phyloP scores from a whole-genome alignment of 1,140 invertebrate genomes.

The Euglossa dilemma region DNA sequence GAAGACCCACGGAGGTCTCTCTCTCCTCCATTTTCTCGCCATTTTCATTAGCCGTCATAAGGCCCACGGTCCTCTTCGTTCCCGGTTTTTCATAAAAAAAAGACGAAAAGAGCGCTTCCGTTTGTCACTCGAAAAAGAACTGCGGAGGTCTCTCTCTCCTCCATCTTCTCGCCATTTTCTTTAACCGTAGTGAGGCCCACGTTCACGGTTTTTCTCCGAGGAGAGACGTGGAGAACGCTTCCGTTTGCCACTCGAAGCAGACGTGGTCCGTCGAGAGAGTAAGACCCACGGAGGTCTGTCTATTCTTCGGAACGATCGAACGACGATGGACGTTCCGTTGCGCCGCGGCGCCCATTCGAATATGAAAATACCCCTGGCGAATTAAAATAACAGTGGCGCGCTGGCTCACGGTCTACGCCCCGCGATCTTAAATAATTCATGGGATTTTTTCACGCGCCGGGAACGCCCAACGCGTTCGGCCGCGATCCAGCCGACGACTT shows the following conservation, averaged over 20 bases:
- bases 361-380: constrained; percentile 74
- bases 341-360: constrained; percentile 66
- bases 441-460: constrained; percentile 50
- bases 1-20: too few relatives aligned
- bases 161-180: too few relatives aligned
- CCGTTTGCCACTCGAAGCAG: constrained; percentile 59
- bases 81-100: too few relatives aligned
- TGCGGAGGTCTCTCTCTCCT: too few relatives aligned
- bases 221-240: constrained; percentile 42
- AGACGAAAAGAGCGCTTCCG: too few relatives aligned
- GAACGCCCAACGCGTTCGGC: constrained; percentile 26
- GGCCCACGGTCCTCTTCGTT: too few relatives aligned
- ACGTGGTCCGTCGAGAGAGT: constrained; percentile 31
- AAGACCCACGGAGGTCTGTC: constrained; percentile 52
- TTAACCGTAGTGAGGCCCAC: too few relatives aligned
- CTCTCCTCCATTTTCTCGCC: too few relatives aligned
- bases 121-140: too few relatives aligned
- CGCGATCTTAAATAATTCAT: constrained; percentile 76
- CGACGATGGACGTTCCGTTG: constrained; percentile 60
- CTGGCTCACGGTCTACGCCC: constrained; percentile 30
- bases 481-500: background rate
- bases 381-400: constrained; percentile 75
- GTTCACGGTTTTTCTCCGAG: too few relatives aligned
- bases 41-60: too few relatives aligned
- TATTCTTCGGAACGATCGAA: constrained; percentile 68